Conservation (phyloP, 2,888 invertebrate species). For the Hemicrepidius hirtus region DNA sequence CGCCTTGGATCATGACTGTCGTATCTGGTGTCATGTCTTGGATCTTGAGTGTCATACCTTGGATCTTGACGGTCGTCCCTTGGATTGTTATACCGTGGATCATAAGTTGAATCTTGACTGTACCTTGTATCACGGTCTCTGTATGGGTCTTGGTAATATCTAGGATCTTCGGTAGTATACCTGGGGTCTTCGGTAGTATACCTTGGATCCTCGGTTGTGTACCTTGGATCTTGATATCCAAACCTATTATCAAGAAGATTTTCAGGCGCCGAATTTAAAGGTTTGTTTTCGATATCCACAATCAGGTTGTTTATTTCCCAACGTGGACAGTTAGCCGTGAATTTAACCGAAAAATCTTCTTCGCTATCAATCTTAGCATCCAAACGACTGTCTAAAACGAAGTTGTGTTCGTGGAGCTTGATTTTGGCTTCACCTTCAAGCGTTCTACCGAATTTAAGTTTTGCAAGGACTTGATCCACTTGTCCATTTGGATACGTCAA, state of each 20-base stretch:
- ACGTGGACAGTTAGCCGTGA: constrained; percentile 78
- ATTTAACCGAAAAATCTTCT: constrained; percentile 79
- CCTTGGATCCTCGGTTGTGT: not conserved
- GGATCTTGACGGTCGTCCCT: not conserved
- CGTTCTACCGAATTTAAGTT: constrained; percentile 73
- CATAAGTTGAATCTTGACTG: not conserved
- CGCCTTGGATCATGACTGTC: not conserved
- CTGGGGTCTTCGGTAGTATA: not conserved
- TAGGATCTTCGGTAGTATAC: not conserved
- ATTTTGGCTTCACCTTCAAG: constrained; percentile 75
- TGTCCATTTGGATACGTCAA: constrained; percentile 74
- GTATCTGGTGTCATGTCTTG: not conserved
- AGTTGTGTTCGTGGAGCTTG: constrained; percentile 63
- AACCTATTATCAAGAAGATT: not conserved
- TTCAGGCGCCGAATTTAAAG: not conserved
- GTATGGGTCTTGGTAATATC: not conserved
- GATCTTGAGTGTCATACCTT: not conserved
- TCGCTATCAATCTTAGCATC: constrained; percentile 76
- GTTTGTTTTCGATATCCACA: constrained; percentile 79
- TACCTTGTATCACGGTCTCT: not conserved
- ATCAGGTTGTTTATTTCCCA: constrained; percentile 79
- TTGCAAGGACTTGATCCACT: constrained; percentile 68
- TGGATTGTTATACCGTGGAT: not conserved
- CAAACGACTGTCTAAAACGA: constrained; percentile 74
- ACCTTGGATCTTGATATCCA: not conserved